Percentiles rank a stretch among this genome's conserved stretches.
phyloP scores from a whole-genome alignment of 2,113 vertebrate genomes.

The Carlito syrichta region DNA sequence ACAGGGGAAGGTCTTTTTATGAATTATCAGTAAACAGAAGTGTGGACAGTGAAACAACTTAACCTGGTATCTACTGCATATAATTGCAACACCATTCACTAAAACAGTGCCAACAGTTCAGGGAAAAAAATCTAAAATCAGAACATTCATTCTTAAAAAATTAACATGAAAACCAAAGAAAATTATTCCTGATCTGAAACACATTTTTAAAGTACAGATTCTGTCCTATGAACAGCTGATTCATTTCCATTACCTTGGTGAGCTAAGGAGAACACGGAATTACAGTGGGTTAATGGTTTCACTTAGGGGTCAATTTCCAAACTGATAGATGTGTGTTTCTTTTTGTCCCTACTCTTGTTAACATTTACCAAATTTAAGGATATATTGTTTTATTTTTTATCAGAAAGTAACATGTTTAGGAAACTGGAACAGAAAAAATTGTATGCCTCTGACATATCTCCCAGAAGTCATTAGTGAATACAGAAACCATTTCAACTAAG shows the following conservation, averaged over 20 bases:
- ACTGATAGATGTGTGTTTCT: slow-evolving; percentile 6
- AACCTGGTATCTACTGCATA: background rate
- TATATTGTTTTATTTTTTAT: background rate
- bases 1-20: background rate
- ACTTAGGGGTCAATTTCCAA: slow-evolving; percentile 46
- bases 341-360: slow-evolving; percentile 22
- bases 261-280: slow-evolving; percentile 56
- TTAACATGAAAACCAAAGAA: slow-evolving; percentile 19
- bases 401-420: background rate
- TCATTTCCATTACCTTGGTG: slow-evolving; percentile 61
- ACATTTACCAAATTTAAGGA: slow-evolving; percentile 14
- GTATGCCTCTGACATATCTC: background rate
- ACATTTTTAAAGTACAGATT: slow-evolving; percentile 45
- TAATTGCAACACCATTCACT: background rate
- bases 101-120: background rate
- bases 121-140: background rate
- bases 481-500: background rate
- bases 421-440: slow-evolving; percentile 18
- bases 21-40: background rate
- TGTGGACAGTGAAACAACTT: background rate
- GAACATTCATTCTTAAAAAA: slow-evolving; percentile 40
- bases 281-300: slow-evolving; percentile 37
- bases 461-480: background rate
- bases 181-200: slow-evolving; percentile 25
- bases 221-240: slow-evolving; percentile 48